Evolutionary conservation across 2,888 invertebrate species (phyloP), one percentile per base, ranked within the genome.

Genomic region (Celastrina argiolus): DNA sequence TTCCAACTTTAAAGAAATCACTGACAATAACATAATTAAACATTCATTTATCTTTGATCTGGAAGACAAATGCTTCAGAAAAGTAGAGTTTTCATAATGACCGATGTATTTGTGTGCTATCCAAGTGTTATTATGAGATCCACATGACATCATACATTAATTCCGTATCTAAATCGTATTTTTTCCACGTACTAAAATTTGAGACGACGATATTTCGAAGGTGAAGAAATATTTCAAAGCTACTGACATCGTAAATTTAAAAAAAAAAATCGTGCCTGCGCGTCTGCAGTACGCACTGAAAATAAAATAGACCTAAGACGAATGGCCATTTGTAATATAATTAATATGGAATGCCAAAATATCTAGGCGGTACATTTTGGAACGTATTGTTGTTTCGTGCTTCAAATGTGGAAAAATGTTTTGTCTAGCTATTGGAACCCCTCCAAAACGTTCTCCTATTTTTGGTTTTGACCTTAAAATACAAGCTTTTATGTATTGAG

Each of bases 101-200:
- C 12, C 22, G 51, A 22, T 51, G 51, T 22, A 51, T 51, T 51
- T 51, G 51, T 51, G 12, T 22, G 12, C 51, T 51, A 14, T 51
- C 22, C 51, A 51, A 26, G 51, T 18, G 4, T 36, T 63, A 31
- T 16, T 41, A 39, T 34, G 16, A 59, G 34, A 61, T 39, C 1
- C 61, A 22, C 22, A 61, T 61, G 61, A 61, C 61, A 61, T 61
- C 61, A 61, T 61, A 36, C 36, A 61, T 61, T 61, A 61, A 39
- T 61, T 61, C 59, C 18, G 59, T 61, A 61, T 36, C 39, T 12
- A 61, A 61, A 61, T 36, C 39, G 5, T 39, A 39, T 26, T 61
- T 61, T 61, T 39, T 12, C 34, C 22, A 61, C 61, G 7, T 6
- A 22, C 39, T 39, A 22, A 39, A 61, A 39, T 41, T 28, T 41